phyloP scores from a whole-genome alignment of 2,797 vertebrate genomes.

The Euthynnus affinis region DNA sequence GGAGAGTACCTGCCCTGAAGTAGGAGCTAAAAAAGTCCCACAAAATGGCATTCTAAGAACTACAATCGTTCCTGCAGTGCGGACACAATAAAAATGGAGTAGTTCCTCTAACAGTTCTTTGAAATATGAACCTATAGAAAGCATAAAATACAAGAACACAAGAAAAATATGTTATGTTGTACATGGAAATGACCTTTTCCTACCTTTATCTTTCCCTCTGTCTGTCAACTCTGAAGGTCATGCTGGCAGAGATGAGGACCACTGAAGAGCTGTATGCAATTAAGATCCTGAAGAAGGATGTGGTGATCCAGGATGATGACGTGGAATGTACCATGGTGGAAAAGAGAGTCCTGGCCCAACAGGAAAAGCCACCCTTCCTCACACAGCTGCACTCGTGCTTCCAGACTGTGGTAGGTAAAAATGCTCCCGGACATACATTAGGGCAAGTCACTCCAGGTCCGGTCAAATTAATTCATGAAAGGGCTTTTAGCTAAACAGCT shows the following conservation, averaged over 20 bases:
- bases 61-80: too few species aligned
- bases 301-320: conserved; percentile 98
- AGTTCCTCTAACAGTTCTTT: too few species aligned
- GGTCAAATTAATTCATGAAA: conserved; percentile 59
- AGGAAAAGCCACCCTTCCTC: conserved; percentile 95
- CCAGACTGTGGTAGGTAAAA: conserved; percentile 93
- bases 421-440: conserved; percentile 24
- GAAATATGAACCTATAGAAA: neutral
- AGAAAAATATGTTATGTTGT: neutral
- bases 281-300: conserved; percentile 98
- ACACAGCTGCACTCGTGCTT: conserved; percentile 98
- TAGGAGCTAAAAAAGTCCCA: too few species aligned
- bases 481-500: conserved; percentile 59
- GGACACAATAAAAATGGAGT: too few species aligned
- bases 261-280: conserved; percentile 93
- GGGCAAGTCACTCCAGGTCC: conserved; percentile 33
- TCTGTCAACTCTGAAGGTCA: conserved; percentile 86
- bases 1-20: too few species aligned
- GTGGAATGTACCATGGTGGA: conserved; percentile 99
- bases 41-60: too few species aligned
- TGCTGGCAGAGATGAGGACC: conserved; percentile 93
- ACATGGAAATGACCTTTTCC: neutral
- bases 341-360: conserved; percentile 94
- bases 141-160: neutral
- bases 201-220: neutral